A percentile compares a stretch with the other conserved stretches of the same genome.
phyloP scores from a whole-genome alignment of 2,113 vertebrate species.

The Zosterops pallidus region DNA sequence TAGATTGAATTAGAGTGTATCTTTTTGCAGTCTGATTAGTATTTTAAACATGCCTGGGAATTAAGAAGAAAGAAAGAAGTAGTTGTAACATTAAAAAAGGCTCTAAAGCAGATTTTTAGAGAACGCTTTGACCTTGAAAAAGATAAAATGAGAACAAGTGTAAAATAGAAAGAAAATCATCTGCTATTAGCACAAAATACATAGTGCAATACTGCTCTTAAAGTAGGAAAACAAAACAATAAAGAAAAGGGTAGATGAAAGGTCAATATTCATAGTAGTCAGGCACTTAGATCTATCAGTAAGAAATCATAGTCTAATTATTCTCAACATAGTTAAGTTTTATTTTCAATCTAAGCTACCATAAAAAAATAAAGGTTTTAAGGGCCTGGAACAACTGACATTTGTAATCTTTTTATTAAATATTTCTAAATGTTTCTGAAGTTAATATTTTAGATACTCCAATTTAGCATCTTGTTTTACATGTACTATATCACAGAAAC shows the following conservation, averaged over 20 bases:
- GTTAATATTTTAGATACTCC: background rate
- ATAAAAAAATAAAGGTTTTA: background rate
- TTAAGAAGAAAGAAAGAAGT: conserved; percentile 59
- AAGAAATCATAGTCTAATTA: background rate
- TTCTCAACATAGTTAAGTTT: background rate
- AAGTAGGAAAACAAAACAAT: background rate
- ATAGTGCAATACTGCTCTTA: background rate
- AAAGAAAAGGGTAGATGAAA: background rate
- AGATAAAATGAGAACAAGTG: conserved; percentile 29
- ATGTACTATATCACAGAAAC: background rate
- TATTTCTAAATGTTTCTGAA: background rate
- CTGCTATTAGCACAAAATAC: background rate
- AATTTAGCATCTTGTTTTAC: background rate
- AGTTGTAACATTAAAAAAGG: background rate
- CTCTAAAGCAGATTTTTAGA: conserved; percentile 19
- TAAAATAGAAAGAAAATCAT: conserved; percentile 21
- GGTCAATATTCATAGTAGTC: background rate
- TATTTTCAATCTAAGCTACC: background rate
- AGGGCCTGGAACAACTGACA: background rate
- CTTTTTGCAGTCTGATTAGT: conserved; percentile 56
- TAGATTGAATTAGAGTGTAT: conserved; percentile 28
- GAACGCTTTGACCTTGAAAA: conserved; percentile 72
- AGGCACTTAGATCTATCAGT: background rate
- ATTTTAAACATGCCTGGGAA: conserved; percentile 71
- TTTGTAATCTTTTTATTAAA: background rate